Evolutionary conservation across 2,888 invertebrate genomes (phyloP).

Genomic region (Julus scandinavius): DNA sequence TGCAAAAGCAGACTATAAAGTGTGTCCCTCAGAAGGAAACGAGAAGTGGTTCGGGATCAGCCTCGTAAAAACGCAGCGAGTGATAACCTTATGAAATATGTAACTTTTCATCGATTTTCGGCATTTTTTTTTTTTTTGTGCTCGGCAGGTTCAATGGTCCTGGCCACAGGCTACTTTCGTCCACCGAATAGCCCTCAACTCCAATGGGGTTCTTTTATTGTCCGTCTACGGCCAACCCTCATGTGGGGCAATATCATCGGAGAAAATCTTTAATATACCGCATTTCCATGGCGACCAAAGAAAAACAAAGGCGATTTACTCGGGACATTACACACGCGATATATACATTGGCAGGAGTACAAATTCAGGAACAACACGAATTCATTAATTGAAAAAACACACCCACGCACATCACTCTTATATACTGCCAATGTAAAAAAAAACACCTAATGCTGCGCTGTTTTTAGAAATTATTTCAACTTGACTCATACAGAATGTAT

Average conservation of each 20-base stretch:
- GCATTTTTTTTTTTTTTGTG: neutral
- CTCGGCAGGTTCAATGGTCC: neutral
- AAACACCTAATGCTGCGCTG: no score
- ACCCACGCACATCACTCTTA: no score
- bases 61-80: slow-evolving; percentile 14
- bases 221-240: neutral
- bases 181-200: slow-evolving; percentile 2
- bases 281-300: slow-evolving; percentile 31
- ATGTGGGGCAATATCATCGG: neutral
- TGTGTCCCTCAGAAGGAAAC: neutral
- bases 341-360: neutral
- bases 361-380: neutral
- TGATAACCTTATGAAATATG: slow-evolving; percentile 36
- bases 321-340: slow-evolving; percentile 28
- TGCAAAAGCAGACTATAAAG: neutral
- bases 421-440: no score
- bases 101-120: slow-evolving; percentile 28
- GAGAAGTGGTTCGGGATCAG: neutral
- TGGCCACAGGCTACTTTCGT: slow-evolving; percentile 33
- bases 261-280: slow-evolving; percentile 31
- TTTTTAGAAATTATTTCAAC: no score
- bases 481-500: no score
- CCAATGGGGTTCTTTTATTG: neutral
- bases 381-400: neutral
- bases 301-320: slow-evolving; percentile 30